Evolutionary conservation across 1,140 invertebrate genomes (phyloP).

Genomic region (Heliconius congener): DNA sequence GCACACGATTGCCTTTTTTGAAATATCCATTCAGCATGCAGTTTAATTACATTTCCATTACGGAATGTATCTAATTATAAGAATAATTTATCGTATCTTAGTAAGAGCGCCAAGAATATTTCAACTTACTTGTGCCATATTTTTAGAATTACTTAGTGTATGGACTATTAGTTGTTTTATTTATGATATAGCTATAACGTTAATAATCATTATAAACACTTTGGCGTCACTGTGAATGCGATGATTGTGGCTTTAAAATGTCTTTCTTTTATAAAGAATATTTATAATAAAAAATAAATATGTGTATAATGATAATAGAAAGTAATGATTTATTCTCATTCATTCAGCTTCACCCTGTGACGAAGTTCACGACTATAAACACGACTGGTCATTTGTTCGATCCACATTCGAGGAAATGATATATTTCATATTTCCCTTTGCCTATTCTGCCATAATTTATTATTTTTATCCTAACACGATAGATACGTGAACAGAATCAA

Average conservation of each 20-base stretch:
- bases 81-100: background rate
- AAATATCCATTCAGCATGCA: constrained; percentile 19
- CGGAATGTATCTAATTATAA: constrained; percentile 10
- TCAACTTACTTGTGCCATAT: background rate
- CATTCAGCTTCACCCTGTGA: too few relatives aligned
- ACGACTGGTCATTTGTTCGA: background rate
- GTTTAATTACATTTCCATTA: constrained; percentile 16
- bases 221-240: background rate
- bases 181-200: background rate
- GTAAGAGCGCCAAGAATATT: background rate
- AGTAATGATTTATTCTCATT: too few relatives aligned
- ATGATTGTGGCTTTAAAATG: too few relatives aligned
- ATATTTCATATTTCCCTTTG: too few relatives aligned
- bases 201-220: background rate
- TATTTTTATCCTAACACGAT: background rate
- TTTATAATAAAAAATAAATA: too few relatives aligned
- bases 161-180: background rate
- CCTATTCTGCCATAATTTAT: too few relatives aligned
- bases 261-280: too few relatives aligned
- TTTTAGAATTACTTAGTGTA: constrained; percentile 6
- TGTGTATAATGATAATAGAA: too few relatives aligned
- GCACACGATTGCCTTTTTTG: constrained; percentile 23
- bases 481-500: background rate
- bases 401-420: too few relatives aligned
- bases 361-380: background rate